phyloP scores from a whole-genome alignment of 2,888 invertebrate genomes.

The Drosophila nigricruria region DNA sequence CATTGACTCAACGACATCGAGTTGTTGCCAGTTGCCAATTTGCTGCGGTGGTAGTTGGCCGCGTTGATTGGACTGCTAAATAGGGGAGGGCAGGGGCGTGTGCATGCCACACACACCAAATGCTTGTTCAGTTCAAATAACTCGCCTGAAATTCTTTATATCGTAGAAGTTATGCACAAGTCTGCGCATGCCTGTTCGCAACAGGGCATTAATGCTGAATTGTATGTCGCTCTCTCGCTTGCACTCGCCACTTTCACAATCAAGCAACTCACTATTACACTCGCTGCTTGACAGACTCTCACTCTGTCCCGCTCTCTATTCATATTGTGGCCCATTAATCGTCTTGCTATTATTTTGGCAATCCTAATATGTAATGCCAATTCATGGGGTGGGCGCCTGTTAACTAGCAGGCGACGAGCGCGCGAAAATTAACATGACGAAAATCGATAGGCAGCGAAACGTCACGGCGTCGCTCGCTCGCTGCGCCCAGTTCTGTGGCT shows the following conservation, averaged over 20 bases:
- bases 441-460: constrained; percentile 60
- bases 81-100: not conserved
- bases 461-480: too few relatives aligned
- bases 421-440: constrained; percentile 67
- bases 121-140: constrained; percentile 11
- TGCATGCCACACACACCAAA: not conserved
- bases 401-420: constrained; percentile 68
- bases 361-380: constrained; percentile 80
- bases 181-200: constrained; percentile 53
- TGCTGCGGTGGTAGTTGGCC: constrained; percentile 17
- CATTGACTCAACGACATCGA: not conserved
- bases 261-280: constrained; percentile 1
- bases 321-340: constrained; percentile 56
- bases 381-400: constrained; percentile 81
- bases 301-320: constrained; percentile 1
- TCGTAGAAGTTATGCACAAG: constrained; percentile 33
- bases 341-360: constrained; percentile 81
- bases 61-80: constrained; percentile 6
- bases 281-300: constrained; percentile 1
- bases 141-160: constrained; percentile 29
- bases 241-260: constrained; percentile 33
- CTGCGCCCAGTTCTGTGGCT: constrained; percentile 63
- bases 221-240: constrained; percentile 43
- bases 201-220: constrained; percentile 33
- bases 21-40: constrained; percentile 53